A percentile compares a stretch with the other conserved stretches of the same genome.
phyloP scores from a whole-genome alignment of 2,888 invertebrate genomes.

The Oscheius sp. region DNA sequence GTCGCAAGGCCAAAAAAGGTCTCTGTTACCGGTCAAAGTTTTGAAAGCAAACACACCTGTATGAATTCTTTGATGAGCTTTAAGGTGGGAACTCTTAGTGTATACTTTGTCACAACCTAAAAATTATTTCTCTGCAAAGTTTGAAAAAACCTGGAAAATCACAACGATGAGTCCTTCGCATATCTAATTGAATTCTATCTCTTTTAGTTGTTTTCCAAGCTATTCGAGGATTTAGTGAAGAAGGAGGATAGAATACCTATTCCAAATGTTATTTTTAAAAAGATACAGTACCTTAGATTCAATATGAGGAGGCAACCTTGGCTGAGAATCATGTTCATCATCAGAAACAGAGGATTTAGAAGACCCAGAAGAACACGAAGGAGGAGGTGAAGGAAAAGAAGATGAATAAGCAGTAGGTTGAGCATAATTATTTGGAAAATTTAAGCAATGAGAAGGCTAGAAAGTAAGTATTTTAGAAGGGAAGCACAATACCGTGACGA shows the following conservation, averaged over 20 bases:
- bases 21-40: background rate
- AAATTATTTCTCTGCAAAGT: background rate
- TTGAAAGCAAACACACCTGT: conserved; percentile 64
- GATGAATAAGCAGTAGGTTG: conserved; percentile 10
- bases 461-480: background rate
- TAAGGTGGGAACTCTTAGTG: conserved; percentile 67
- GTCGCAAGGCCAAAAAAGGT: background rate
- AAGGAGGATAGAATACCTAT: conserved; percentile 31
- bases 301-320: conserved; percentile 23
- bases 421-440: background rate
- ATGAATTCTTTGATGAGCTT: conserved; percentile 65
- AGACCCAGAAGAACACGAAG: conserved; percentile 26
- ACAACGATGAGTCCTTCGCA: conserved; percentile 53
- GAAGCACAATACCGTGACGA: background rate
- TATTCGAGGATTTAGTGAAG: conserved; percentile 19
- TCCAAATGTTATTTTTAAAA: background rate
- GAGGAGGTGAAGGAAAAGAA: conserved; percentile 25
- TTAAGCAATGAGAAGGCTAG: background rate
- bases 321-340: background rate
- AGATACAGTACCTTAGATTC: conserved; percentile 19
- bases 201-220: conserved; percentile 27
- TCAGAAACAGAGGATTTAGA: conserved; percentile 6
- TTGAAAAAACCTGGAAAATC: conserved; percentile 43
- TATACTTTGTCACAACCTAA: conserved; percentile 66
- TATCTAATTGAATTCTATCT: conserved; percentile 47